Evolutionary conservation across 1,140 invertebrate genomes (phyloP), one percentile per base, ranked within the genome.

Genomic region (Wasmannia auropunctata): DNA sequence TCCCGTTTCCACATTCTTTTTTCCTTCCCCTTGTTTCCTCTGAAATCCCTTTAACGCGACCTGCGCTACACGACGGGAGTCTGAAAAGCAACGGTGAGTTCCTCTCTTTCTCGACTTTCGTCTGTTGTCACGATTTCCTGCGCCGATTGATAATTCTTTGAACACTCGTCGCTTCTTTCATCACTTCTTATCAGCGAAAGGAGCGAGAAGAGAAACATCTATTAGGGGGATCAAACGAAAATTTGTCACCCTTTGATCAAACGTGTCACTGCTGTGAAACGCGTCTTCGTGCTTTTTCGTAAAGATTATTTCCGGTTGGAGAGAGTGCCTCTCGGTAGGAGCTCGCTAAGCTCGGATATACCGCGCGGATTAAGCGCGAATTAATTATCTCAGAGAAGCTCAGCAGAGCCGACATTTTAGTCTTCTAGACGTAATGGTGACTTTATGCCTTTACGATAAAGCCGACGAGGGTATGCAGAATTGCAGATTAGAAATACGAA

Each of bases 211-310:
- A 6, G 25, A 60, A 34, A 58, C 62, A 4, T 76, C n/a, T 31
- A 60, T 51, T 58, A 76, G 37, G 25, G 34, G 56, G 76, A 83
- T 88, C 85, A 83, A 87, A 88, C 49, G 76, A 62, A 62, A 75
- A 75, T 83, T 83, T 46, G 43, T 83, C 40, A 31, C 43, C 22
- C 67, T 83, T 74, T 83, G 79, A 83, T 74, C 67, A 74, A 10
- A 4, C 28, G 51, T 31, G 54, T 16, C 56, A 22, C 46, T 60
- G n/a, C 25, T 14, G 37, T 37, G 10, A 16, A 31, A 25, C 31
- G 40, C 25, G 11, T 37, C 34, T 11, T 2, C 28, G 31, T 1
- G 37, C 25, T 74, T 58, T 83, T 72, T 58, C 11, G 11, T 14
- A 58, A 19, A 31, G 37, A 74, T 60, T 81, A 72, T 72, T 43